phyloP scores from a whole-genome alignment of 2,888 invertebrate genomes.

The Gymnoscelis rufifasciata region DNA sequence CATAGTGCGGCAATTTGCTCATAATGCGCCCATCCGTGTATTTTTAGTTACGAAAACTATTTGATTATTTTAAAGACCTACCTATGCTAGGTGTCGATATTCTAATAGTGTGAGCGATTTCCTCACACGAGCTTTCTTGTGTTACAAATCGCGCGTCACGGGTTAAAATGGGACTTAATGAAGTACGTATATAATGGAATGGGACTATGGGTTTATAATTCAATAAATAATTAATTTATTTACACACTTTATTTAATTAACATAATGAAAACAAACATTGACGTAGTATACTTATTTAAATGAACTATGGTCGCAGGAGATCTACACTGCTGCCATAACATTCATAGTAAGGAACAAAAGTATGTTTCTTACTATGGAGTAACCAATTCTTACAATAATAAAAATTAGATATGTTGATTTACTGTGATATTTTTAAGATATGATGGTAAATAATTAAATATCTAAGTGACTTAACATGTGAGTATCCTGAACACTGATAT shows the following conservation, averaged over 20 bases:
- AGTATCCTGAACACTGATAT: too few species aligned
- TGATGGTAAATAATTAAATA: slow-evolving; percentile 54
- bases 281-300: slow-evolving; percentile 57
- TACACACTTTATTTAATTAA: slow-evolving; percentile 80
- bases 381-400: slow-evolving; percentile 65
- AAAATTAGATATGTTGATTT: slow-evolving; percentile 71
- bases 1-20: too few species aligned
- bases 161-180: too few species aligned
- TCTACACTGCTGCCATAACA: slow-evolving; percentile 74
- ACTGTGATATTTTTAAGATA: slow-evolving; percentile 71
- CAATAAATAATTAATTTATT: slow-evolving; percentile 51
- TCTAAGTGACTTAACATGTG: slow-evolving; percentile 16
- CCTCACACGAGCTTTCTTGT: too few species aligned
- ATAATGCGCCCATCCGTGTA: too few species aligned
- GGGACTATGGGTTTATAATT: slow-evolving; percentile 19
- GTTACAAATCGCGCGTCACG: too few species aligned
- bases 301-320: slow-evolving; percentile 45
- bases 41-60: too few species aligned
- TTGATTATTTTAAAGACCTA: too few species aligned
- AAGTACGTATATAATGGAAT: too few species aligned
- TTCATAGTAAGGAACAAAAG: slow-evolving; percentile 66
- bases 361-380: too few species aligned
- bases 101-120: too few species aligned
- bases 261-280: slow-evolving; percentile 76
- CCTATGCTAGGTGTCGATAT: too few species aligned